phyloP scores from a whole-genome alignment of 2,797 vertebrate genomes.

The Pangasius sanitwongsei region DNA sequence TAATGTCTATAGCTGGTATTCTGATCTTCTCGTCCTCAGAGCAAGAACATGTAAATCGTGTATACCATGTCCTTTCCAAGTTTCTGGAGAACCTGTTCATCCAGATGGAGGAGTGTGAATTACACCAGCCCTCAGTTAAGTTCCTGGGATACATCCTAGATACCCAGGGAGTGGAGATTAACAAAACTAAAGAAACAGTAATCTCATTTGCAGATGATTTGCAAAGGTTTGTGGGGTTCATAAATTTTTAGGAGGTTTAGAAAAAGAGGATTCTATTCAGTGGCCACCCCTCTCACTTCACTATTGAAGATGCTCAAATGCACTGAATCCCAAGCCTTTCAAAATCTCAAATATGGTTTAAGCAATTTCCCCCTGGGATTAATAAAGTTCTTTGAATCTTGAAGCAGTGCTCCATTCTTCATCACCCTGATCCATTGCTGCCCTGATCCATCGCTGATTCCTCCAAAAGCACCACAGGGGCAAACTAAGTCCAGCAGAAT shows the following conservation, averaged over 20 bases:
- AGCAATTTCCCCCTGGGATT: no score
- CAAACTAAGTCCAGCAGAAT: neutral
- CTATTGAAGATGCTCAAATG: neutral
- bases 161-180: neutral
- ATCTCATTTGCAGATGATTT: neutral
- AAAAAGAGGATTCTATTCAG: neutral
- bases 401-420: neutral
- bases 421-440: neutral
- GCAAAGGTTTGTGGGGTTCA: neutral
- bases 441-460: neutral
- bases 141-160: slow-evolving; percentile 1
- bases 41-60: neutral
- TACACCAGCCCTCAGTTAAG: neutral
- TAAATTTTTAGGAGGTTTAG: neutral
- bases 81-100: slow-evolving; percentile 1
- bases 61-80: neutral
- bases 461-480: neutral
- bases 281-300: neutral
- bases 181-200: neutral
- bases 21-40: neutral
- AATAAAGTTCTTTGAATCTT: no score
- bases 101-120: neutral
- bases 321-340: neutral
- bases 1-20: neutral
- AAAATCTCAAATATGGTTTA: neutral